Evolutionary conservation across 2,888 invertebrate species (phyloP).

Genomic region (Melanostoma mellinum): DNA sequence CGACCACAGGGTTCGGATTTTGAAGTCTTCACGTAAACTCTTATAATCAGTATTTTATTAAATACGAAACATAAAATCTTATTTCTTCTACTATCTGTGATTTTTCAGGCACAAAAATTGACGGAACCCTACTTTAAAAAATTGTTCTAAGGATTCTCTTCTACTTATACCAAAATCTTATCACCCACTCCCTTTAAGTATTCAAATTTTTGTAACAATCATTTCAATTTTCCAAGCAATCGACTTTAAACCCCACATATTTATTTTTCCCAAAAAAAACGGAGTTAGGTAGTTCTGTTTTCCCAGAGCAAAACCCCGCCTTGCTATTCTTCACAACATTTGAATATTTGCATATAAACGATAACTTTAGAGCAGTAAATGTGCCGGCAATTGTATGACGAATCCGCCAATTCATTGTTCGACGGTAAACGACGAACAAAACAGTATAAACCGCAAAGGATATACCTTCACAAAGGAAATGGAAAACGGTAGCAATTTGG

Average conservation of each 20-base stretch:
- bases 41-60: no score
- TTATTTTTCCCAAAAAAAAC: constrained; percentile 2
- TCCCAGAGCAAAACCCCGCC: not conserved
- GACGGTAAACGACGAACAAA: constrained; percentile 29
- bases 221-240: constrained; percentile 69
- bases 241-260: constrained; percentile 22
- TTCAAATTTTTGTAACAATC: constrained; percentile 59
- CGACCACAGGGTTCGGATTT: no score
- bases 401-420: constrained; percentile 68
- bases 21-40: no score
- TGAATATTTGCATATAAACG: constrained; percentile 70
- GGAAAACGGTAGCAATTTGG: constrained; percentile 62
- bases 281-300: constrained; percentile 11
- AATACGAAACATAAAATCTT: no score
- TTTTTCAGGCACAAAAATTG: no score
- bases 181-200: no score
- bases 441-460: constrained; percentile 36
- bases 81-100: no score
- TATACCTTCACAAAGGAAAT: constrained; percentile 63
- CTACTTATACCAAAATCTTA: no score
- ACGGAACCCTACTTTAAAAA: no score
- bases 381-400: constrained; percentile 63
- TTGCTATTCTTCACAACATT: constrained; percentile 28
- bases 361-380: constrained; percentile 64
- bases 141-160: no score